Percentiles rank a stretch among this genome's conserved stretches.
Evolutionary conservation across 2,888 invertebrate genomes (phyloP).

Genomic region (Lucinisca nassula): DNA sequence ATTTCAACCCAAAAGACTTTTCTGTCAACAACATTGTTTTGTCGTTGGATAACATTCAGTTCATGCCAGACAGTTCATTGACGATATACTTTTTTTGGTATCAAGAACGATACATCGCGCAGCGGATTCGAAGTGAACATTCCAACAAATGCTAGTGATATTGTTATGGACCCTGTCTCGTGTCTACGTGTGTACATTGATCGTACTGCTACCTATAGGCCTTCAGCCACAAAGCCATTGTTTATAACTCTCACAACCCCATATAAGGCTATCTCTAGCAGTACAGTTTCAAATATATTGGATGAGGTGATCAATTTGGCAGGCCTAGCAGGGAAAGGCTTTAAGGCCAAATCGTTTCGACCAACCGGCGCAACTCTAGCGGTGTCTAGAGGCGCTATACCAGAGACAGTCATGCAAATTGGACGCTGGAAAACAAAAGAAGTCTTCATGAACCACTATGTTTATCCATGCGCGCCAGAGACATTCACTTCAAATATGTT

Average conservation of each 20-base stretch:
- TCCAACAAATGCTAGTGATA: constrained; percentile 10
- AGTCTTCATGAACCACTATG: constrained; percentile 23
- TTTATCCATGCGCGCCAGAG: not conserved
- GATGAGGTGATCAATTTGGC: not conserved
- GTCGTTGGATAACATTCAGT: constrained; percentile 1
- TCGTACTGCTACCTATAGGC: not conserved
- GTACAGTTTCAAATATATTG: not conserved
- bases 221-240: not conserved
- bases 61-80: constrained; percentile 2
- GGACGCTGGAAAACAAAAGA: constrained; percentile 16
- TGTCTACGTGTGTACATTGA: constrained; percentile 1
- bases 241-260: not conserved
- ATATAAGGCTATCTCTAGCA: constrained; percentile 1
- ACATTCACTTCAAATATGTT: constrained; percentile 1
- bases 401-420: constrained; percentile 1
- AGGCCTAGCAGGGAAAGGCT: not conserved
- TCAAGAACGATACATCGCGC: constrained; percentile 29
- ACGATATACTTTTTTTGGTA: constrained; percentile 28
- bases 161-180: constrained; percentile 9
- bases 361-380: constrained; percentile 12
- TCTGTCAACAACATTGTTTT: not conserved
- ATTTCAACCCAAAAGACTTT: not conserved
- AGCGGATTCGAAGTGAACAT: constrained; percentile 22
- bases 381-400: not conserved
- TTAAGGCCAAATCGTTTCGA: constrained; percentile 10